Percentiles rank a stretch among this genome's conserved stretches.
Evolutionary conservation across 2,113 vertebrate genomes (phyloP).

Genomic region (Rallus limicola): DNA sequence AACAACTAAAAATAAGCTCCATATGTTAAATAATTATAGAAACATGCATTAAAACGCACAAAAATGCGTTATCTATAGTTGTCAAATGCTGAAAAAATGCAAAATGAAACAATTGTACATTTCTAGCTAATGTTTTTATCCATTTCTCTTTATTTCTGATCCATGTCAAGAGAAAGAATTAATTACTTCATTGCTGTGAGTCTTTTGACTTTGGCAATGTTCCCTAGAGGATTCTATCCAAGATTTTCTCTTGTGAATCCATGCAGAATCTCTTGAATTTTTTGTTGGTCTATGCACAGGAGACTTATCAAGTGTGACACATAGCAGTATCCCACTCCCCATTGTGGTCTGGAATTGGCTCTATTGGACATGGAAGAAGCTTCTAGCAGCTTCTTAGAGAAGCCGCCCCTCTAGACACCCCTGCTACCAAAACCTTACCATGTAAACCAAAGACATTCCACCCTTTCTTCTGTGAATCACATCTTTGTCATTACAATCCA

Average conservation of each 20-base stretch:
- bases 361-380: no score
- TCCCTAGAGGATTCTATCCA: not conserved
- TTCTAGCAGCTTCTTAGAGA: no score
- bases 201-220: not conserved
- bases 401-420: no score
- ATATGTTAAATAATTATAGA: not conserved
- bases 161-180: not conserved
- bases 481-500: no score
- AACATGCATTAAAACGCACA: not conserved
- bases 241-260: not conserved
- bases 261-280: not conserved
- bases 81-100: not conserved
- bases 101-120: not conserved
- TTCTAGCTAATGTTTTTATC: not conserved
- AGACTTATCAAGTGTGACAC: not conserved
- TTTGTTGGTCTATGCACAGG: not conserved
- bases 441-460: no score
- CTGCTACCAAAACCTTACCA: no score
- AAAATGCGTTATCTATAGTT: not conserved
- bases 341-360: not conserved
- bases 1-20: not conserved
- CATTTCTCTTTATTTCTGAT: not conserved
- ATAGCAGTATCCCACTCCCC: not conserved
- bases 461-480: no score
- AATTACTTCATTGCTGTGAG: not conserved